phyloP scores from a whole-genome alignment of 2,888 invertebrate genomes.

The Furcula furcula region DNA sequence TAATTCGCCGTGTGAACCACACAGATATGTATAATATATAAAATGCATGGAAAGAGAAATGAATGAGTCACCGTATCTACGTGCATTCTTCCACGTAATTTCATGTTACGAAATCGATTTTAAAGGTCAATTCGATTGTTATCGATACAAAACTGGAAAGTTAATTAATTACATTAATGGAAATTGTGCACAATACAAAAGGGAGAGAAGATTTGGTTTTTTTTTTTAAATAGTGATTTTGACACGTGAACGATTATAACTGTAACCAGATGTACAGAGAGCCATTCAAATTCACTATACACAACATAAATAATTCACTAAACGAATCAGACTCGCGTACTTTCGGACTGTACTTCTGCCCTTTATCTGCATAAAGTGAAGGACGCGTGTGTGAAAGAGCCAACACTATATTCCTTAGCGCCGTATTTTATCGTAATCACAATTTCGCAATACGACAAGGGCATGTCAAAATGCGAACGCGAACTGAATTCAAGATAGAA shows the following conservation, averaged over 20 bases:
- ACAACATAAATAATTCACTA: no score
- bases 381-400: slow-evolving; percentile 24
- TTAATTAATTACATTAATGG: neutral
- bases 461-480: slow-evolving; percentile 28
- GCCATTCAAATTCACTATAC: neutral
- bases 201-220: no score
- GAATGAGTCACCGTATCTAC: neutral
- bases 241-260: no score
- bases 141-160: neutral
- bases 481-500: slow-evolving; percentile 20
- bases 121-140: neutral
- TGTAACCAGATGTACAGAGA: no score
- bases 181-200: no score
- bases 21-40: no score
- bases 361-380: slow-evolving; percentile 14
- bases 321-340: no score
- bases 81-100: neutral
- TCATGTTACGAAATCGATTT: neutral
- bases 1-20: no score
- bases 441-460: slow-evolving; percentile 32
- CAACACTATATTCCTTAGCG: slow-evolving; percentile 14
- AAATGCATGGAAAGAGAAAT: neutral
- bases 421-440: slow-evolving; percentile 20
- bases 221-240: no score
- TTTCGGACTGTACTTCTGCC: slow-evolving; percentile 3